Evolutionary conservation across 2,888 invertebrate genomes (phyloP).

Genomic region (Temnothorax ravouxi): DNA sequence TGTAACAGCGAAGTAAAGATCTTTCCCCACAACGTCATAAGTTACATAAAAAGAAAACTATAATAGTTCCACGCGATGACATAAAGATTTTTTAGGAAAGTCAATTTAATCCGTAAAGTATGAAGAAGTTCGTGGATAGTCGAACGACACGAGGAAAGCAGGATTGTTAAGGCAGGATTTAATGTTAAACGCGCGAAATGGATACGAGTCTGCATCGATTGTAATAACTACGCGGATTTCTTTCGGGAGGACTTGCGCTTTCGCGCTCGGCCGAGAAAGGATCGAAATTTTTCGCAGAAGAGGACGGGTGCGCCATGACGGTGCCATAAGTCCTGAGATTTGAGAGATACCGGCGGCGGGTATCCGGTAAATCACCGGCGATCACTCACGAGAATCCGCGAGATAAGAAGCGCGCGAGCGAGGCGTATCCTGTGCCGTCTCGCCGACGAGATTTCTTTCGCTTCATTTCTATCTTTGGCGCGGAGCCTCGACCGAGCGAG

Average conservation of each 20-base stretch:
- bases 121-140: background rate
- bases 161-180: background rate
- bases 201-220: background rate
- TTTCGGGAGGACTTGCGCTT: conserved; percentile 34
- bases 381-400: conserved; percentile 79
- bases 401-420: conserved; percentile 70
- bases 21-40: background rate
- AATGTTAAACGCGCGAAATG: background rate
- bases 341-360: conserved; percentile 68
- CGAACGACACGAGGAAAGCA: background rate
- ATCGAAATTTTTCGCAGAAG: conserved; percentile 59
- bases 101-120: background rate
- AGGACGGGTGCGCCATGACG: conserved; percentile 63
- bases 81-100: background rate
- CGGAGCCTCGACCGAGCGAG: conserved; percentile 19
- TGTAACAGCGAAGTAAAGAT: conserved; percentile 15
- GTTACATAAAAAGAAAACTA: conserved; percentile 12
- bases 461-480: conserved; percentile 48
- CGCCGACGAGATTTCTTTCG: conserved; percentile 24
- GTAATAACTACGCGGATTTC: conserved; percentile 4
- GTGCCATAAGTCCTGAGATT: conserved; percentile 72
- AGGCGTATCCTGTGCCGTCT: conserved; percentile 69
- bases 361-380: conserved; percentile 77
- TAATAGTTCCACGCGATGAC: background rate
- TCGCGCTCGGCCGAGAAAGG: conserved; percentile 52